Percentiles rank a stretch among this genome's conserved stretches.
Evolutionary conservation across 2,888 invertebrate species (phyloP).

Genomic region (Ophion obscuratus): DNA sequence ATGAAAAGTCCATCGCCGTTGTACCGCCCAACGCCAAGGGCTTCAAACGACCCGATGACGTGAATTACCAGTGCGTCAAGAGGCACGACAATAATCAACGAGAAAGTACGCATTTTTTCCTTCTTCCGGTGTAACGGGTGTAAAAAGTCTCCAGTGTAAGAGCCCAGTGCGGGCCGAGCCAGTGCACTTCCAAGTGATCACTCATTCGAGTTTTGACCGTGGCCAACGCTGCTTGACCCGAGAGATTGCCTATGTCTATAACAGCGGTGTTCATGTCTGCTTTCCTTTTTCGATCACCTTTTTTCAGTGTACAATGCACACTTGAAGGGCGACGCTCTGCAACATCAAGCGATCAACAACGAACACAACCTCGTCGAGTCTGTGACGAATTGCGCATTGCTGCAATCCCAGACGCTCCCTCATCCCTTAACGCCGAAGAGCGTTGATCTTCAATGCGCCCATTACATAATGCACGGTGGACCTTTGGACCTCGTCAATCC

Average conservation of each 20-base stretch:
- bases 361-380: constrained; percentile 80
- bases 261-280: too few species aligned
- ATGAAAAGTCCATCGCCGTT: constrained; percentile 77
- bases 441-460: constrained; percentile 79
- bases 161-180: too few species aligned
- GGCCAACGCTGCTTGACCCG: too few species aligned
- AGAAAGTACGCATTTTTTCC: constrained; percentile 74
- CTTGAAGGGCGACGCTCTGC: constrained; percentile 74
- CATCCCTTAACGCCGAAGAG: constrained; percentile 77
- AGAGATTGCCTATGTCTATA: too few species aligned
- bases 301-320: constrained; percentile 76
- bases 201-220: too few species aligned
- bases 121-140: not conserved
- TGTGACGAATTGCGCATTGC: constrained; percentile 78
- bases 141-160: too few species aligned
- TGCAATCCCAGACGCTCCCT: constrained; percentile 76
- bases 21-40: constrained; percentile 74
- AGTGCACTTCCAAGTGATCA: too few species aligned
- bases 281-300: constrained; percentile 4
- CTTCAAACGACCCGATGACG: constrained; percentile 82
- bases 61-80: constrained; percentile 78
- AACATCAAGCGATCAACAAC: constrained; percentile 75
- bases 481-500: constrained; percentile 78
- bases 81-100: constrained; percentile 77
- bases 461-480: constrained; percentile 79